A percentile compares a stretch with the other conserved stretches of the same genome.
These are phyloP conservation scores for Agelastica alni DNA, from an alignment of 2,888 invertebrate species.

Conservation along the genomic window DNA sequence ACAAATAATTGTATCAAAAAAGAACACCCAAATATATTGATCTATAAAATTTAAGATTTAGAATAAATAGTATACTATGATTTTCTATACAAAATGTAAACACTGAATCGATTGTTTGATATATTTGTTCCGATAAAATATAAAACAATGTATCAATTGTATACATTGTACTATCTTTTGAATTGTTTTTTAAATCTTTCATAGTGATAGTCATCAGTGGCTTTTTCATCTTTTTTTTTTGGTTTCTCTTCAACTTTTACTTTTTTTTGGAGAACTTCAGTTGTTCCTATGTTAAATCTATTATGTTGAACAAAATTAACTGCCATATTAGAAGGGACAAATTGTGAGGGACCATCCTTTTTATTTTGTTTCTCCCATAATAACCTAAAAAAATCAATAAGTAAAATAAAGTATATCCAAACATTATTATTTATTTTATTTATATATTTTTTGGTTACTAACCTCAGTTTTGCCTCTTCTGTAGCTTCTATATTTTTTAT, in stretches of 20 bases:
- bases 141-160: too few species aligned
- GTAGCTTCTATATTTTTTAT: slow-evolving; percentile 99
- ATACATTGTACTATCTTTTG: slow-evolving; percentile 73
- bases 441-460: slow-evolving; percentile 49
- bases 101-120: too few species aligned
- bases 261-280: slow-evolving; percentile 64
- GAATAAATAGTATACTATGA: too few species aligned
- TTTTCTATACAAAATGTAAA: too few species aligned
- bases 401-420: too few species aligned
- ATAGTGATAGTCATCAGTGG: slow-evolving; percentile 96
- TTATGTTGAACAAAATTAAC: slow-evolving; percentile 98
- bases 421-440: background rate
- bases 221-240: slow-evolving; percentile 85
- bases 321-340: slow-evolving; percentile 97
- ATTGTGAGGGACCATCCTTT: slow-evolving; percentile 90
- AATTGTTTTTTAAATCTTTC: slow-evolving; percentile 97
- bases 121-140: too few species aligned
- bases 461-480: slow-evolving; percentile 94
- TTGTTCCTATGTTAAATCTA: slow-evolving; percentile 88
- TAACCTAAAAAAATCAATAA: slow-evolving; percentile 70
- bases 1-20: too few species aligned
- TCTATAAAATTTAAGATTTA: too few species aligned
- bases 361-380: slow-evolving; percentile 88
- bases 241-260: slow-evolving; percentile 60
- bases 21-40: too few species aligned